Percentiles rank a stretch among this genome's conserved stretches.
Evolutionary conservation across 2,113 vertebrate species (phyloP).

Genomic region (Chunga burmeisteri): DNA sequence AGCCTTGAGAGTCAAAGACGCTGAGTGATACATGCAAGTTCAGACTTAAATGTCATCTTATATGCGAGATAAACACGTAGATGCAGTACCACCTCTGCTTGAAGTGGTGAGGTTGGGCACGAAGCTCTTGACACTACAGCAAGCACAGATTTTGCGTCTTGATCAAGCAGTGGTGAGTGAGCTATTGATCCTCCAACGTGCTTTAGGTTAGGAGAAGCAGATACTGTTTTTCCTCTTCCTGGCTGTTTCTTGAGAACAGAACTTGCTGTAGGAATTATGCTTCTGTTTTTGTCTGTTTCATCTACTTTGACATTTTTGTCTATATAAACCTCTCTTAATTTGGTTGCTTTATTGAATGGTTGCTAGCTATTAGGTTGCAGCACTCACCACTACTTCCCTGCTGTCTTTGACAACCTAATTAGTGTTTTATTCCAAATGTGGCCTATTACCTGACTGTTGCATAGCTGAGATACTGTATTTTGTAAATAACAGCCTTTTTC

Average conservation of each 20-base stretch:
- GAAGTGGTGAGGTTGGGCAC: neutral
- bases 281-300: neutral
- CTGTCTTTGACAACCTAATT: constrained; percentile 13
- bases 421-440: neutral
- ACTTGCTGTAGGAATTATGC: neutral
- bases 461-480: neutral
- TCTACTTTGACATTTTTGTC: neutral
- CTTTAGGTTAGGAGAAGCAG: neutral
- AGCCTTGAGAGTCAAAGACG: neutral
- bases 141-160: neutral
- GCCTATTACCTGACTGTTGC: neutral
- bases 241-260: neutral
- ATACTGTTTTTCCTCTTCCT: neutral
- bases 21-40: neutral
- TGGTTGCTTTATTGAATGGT: neutral
- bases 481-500: neutral
- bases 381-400: neutral
- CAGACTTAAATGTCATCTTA: neutral
- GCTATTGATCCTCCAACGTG: neutral
- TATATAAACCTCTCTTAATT: neutral
- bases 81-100: neutral
- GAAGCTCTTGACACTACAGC: fast-evolving
- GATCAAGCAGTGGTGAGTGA: neutral
- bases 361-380: neutral
- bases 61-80: neutral